Evolutionary conservation across 2,797 vertebrate species (phyloP).

Genomic region (Sphenodon punctatus): DNA sequence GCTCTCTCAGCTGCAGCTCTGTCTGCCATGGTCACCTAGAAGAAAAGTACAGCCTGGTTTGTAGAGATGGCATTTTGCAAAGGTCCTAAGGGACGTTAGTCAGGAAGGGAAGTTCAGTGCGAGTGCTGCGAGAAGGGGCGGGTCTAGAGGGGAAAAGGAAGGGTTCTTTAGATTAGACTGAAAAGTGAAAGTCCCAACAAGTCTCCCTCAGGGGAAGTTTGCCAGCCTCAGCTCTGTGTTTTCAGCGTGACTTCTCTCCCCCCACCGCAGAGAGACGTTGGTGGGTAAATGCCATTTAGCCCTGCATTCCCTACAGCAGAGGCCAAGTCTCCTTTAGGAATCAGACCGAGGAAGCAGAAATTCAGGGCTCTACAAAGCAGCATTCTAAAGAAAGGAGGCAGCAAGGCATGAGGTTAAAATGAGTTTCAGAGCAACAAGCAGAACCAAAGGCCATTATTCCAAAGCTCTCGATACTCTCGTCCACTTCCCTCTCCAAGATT

Average conservation of each 20-base stretch:
- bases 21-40: conserved; percentile 96
- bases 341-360: neutral
- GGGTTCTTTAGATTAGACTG: fast-evolving
- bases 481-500: neutral
- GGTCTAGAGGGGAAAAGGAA: neutral
- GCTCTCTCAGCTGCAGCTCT: conserved; percentile 90
- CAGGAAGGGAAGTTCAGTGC: too few relatives aligned
- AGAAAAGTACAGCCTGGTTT: conserved; percentile 40
- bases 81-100: too few relatives aligned
- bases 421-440: neutral
- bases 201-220: neutral
- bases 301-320: fast-evolving
- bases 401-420: neutral
- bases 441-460: neutral
- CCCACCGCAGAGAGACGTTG: neutral
- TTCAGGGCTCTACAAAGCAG: neutral
- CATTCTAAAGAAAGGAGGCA: neutral
- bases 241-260: neutral
- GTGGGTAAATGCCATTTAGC: fast-evolving
- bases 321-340: neutral
- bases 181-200: neutral
- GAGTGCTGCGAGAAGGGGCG: too few relatives aligned
- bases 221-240: neutral
- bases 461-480: neutral
- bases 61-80: conserved; percentile 18